Base-by-base conservation (phyloP, 2,113 vertebrate genomes). In the Megaceryle torquata region DNA sequence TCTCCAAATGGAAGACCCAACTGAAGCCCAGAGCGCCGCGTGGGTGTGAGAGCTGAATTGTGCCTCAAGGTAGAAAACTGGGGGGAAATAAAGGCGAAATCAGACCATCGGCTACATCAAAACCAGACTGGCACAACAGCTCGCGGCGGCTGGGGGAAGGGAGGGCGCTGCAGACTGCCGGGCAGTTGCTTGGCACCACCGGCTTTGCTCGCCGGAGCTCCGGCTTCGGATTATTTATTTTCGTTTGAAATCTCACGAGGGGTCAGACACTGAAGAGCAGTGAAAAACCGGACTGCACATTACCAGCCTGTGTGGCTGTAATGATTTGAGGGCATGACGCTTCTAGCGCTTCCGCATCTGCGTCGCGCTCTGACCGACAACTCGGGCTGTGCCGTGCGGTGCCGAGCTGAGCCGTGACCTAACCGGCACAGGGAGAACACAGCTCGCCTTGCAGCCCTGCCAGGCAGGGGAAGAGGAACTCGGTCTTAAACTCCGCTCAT, bases 11-110 rank as follows among this genome's bases (percentile, higher is more conserved):
- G n/a, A n/a, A n/a, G n/a, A n/a, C n/a, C n/a, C n/a, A n/a, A n/a
- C n/a, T n/a, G n/a, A n/a, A n/a, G n/a, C n/a, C n/a, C 20, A 61
- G 21, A 60, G 79, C 3, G 2, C 15, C 3, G 1, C 2, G 12
- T 2, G 0, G 72, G 77, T 1, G 1, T 10, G 44, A 82, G 74
- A 88, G 57, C 20, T 69, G 29, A 22, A 53, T 91, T 88, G 77
- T 91, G 63, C 85, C 79, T 82, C 21, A 19, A 67, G 71, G 21
- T 76, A 20, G 72, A 82, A 94, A 85, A 77, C 3, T 4, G 11
- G 5, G 54, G 29, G 13, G 3, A 68, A 57, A 84, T 39, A 76
- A 93, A 82, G 24, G 63, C 11, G 1, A 88, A 90, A 81, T 69
- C n/a, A 37, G 48, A 90, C 72, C 28, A 9, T 3, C 57, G 44